Conservation (phyloP, 2,113 vertebrate species). For the Phoxinus phoxinus region DNA sequence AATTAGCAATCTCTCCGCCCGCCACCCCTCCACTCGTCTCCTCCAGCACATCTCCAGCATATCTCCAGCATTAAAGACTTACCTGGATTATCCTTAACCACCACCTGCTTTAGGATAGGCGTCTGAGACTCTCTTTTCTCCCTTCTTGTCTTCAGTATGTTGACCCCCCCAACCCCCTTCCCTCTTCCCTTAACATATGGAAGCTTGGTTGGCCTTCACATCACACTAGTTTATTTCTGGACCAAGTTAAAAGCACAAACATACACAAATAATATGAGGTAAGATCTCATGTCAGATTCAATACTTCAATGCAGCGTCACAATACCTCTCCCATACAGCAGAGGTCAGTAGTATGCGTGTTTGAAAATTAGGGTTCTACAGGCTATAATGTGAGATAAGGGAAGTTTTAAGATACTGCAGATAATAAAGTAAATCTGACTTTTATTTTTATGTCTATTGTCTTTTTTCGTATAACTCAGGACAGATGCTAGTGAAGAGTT, state of each 20-base stretch:
- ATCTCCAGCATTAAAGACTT: slow-evolving; percentile 80
- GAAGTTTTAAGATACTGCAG: neutral
- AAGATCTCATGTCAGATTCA: neutral
- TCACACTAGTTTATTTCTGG: neutral
- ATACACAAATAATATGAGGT: neutral
- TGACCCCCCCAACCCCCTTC: neutral
- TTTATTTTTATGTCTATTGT: too few species aligned
- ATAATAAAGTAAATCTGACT: too few species aligned
- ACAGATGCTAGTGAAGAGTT: neutral
- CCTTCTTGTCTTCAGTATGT: neutral
- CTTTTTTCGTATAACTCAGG: too few species aligned
- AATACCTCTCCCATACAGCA: slow-evolving; percentile 41
- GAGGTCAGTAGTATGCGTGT: slow-evolving; percentile 36
- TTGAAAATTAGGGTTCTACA: neutral
- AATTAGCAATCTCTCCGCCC: slow-evolving; percentile 79
- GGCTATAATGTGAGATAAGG: neutral
- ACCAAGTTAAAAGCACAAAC: neutral
- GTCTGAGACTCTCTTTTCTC: slow-evolving; percentile 45
- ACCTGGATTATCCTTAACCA: slow-evolving; percentile 83
- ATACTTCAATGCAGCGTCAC: neutral
- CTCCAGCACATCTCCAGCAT: slow-evolving; percentile 64
- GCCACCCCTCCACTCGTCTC: slow-evolving; percentile 69
- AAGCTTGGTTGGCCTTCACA: neutral
- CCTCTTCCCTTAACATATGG: neutral
- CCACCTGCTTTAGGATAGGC: slow-evolving; percentile 80